Evolutionary conservation across 2,888 invertebrate genomes (phyloP).

Genomic region (Drosophila putrida): DNA sequence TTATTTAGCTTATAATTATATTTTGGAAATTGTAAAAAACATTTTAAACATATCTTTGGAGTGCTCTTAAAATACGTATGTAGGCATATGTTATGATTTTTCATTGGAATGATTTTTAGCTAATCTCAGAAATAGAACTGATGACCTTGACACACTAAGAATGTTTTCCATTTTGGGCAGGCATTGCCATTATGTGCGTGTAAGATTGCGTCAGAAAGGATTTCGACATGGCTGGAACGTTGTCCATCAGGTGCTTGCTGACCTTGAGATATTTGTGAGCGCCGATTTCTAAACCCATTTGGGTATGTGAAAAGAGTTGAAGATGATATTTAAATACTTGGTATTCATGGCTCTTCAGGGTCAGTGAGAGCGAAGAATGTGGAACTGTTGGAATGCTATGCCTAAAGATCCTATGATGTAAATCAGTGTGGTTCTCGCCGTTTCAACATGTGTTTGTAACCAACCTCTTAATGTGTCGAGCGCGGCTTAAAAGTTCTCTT

Average conservation of each 20-base stretch:
- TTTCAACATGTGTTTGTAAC: slow-evolving; percentile 60
- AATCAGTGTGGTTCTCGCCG: slow-evolving; percentile 61
- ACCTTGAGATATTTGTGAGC: slow-evolving; percentile 65
- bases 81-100: too few relatives aligned
- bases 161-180: slow-evolving; percentile 7
- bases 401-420: slow-evolving; percentile 44
- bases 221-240: slow-evolving; percentile 7
- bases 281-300: slow-evolving; percentile 69
- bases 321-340: slow-evolving; percentile 24
- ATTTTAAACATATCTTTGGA: slow-evolving; percentile 9
- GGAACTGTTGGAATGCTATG: slow-evolving; percentile 14
- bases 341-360: slow-evolving; percentile 52
- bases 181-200: slow-evolving; percentile 10
- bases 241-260: slow-evolving; percentile 37
- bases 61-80: background rate
- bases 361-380: slow-evolving; percentile 29
- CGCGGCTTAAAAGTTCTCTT: slow-evolving; percentile 15
- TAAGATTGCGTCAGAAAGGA: slow-evolving; percentile 53
- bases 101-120: slow-evolving; percentile 7
- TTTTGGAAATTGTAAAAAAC: slow-evolving; percentile 2
- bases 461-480: slow-evolving; percentile 20
- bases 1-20: too few relatives aligned
- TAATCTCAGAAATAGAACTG: slow-evolving; percentile 23
- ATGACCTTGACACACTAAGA: slow-evolving; percentile 36
- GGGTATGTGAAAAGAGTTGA: slow-evolving; percentile 65